A percentile compares a stretch with the other conserved stretches of the same genome.
phyloP scores from a whole-genome alignment of 1,140 invertebrate species.

The Drosophila ogumai region DNA sequence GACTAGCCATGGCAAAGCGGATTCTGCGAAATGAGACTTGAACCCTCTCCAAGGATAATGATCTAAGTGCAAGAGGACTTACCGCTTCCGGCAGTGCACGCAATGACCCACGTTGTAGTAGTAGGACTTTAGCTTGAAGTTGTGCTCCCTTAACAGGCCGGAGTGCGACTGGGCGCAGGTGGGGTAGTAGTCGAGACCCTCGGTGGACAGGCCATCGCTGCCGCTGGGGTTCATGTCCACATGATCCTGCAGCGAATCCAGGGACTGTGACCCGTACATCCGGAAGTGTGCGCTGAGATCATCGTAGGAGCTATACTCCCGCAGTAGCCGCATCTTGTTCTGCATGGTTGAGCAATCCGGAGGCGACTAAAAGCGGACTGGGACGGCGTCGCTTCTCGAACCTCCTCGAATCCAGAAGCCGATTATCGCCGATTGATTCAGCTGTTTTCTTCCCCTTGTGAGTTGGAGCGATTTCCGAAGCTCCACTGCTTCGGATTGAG shows the following conservation, averaged over 20 bases:
- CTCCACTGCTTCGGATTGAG: slow-evolving; percentile 14
- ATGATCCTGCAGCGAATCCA: slow-evolving; percentile 60
- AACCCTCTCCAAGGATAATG: neutral
- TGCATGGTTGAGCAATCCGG: slow-evolving; percentile 27
- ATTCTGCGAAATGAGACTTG: slow-evolving; percentile 85
- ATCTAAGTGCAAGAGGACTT: slow-evolving; percentile 7
- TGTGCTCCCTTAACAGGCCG: slow-evolving; percentile 86
- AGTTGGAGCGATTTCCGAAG: slow-evolving; percentile 17
- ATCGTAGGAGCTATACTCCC: slow-evolving; percentile 65
- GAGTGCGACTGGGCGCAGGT: slow-evolving; percentile 39
- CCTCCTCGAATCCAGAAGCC: slow-evolving; percentile 5
- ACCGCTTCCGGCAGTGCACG: slow-evolving; percentile 92
- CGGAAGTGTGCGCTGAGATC: slow-evolving; percentile 61
- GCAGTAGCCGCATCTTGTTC: slow-evolving; percentile 43
- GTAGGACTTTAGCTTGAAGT: slow-evolving; percentile 92
- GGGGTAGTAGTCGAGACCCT: slow-evolving; percentile 44
- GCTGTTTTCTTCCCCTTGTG: slow-evolving; percentile 43
- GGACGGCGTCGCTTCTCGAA: neutral
- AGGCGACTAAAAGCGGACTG: neutral
- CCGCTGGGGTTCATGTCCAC: slow-evolving; percentile 65
- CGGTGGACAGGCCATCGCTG: slow-evolving; percentile 35
- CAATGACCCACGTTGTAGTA: slow-evolving; percentile 94
- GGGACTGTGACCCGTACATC: slow-evolving; percentile 54
- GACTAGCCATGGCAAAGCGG: slow-evolving; percentile 88
- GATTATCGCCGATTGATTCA: slow-evolving; percentile 37